A percentile compares a stretch with the other conserved stretches of the same genome.
Evolutionary conservation across 2,797 vertebrate genomes (phyloP).

Genomic region (Scyliorhinus canicula): DNA sequence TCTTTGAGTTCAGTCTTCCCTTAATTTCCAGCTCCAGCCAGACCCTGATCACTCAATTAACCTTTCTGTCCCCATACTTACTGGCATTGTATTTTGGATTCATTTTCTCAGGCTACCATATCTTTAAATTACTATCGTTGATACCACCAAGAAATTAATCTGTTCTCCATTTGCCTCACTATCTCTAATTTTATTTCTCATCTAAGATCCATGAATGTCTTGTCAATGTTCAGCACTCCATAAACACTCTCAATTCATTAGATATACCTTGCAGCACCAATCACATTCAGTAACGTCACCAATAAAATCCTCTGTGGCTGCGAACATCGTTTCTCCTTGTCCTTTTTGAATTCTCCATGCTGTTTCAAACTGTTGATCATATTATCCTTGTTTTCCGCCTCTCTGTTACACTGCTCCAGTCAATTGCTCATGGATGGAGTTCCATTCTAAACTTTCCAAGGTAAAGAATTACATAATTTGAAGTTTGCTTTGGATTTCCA

Average conservation of each 20-base stretch:
- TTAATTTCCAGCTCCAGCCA: neutral
- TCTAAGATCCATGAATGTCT: neutral
- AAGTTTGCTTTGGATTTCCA: neutral
- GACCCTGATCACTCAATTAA: neutral
- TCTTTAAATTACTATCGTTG: neutral
- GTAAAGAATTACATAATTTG: neutral
- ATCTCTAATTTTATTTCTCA: neutral
- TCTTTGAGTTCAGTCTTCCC: neutral
- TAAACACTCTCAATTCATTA: neutral
- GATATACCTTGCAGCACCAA: neutral
- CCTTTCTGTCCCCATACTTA: neutral
- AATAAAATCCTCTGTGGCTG: neutral
- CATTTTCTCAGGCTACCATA: neutral
- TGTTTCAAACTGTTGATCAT: neutral
- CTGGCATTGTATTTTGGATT: neutral
- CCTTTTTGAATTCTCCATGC: neutral
- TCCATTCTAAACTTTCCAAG: neutral
- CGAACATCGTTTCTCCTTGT: neutral
- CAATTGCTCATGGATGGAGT: neutral
- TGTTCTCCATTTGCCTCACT: neutral
- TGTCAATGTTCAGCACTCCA: no score
- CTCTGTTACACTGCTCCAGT: neutral
- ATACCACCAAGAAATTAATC: neutral
- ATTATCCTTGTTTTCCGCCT: neutral
- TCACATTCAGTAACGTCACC: neutral